Evolutionary conservation across 2,888 invertebrate species (phyloP).

Genomic region (Spodoptera littoralis): DNA sequence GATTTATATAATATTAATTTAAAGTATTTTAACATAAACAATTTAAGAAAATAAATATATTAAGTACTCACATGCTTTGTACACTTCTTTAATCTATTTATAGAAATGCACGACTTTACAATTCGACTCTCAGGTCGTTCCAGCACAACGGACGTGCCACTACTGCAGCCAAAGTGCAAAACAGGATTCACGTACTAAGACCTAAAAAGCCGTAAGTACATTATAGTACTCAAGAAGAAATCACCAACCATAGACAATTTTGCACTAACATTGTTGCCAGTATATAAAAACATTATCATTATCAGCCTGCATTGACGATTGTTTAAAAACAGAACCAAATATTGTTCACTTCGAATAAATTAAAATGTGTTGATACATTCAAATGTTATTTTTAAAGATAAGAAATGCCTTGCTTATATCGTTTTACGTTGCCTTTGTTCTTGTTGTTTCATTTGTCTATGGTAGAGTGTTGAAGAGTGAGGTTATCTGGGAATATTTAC

Average conservation of each 20-base stretch:
- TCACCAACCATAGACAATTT: conserved; percentile 37
- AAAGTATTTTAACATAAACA: not conserved
- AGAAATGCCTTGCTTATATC: no score
- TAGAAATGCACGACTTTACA: not conserved
- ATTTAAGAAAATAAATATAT: not conserved
- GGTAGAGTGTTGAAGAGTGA: no score
- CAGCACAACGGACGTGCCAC: conserved; percentile 2
- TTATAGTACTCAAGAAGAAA: conserved; percentile 3
- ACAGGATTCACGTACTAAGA: not conserved
- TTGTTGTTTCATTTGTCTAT: no score
- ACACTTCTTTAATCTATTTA: conserved; percentile 7
- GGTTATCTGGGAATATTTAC: no score
- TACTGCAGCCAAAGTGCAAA: conserved; percentile 3
- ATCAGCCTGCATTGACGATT: no score
- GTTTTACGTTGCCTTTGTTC: no score
- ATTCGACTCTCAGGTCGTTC: not conserved
- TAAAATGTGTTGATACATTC: no score
- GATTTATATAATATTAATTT: not conserved
- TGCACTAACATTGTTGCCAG: conserved; percentile 19
- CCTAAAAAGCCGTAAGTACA: not conserved
- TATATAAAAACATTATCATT: no score
- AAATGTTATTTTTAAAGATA: no score
- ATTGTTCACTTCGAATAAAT: no score
- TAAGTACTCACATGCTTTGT: not conserved
- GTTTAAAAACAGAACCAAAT: no score